These are phyloP conservation scores for Frankliniella intonsa DNA, from an alignment of 2,888 invertebrate species.

Conservation along the genomic window DNA sequence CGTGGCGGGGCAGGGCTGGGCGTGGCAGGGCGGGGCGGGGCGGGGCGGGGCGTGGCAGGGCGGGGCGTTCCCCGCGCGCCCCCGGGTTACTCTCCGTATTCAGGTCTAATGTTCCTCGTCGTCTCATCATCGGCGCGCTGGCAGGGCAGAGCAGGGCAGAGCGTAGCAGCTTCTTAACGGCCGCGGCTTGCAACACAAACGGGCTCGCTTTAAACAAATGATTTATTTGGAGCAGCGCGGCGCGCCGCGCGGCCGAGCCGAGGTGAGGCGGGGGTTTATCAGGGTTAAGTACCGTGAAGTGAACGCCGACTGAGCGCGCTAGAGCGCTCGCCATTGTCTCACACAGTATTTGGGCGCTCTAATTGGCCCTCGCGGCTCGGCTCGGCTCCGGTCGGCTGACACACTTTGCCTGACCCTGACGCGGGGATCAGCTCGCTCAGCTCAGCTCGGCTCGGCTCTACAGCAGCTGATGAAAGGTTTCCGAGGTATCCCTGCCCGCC, in stretches of 20 bases:
- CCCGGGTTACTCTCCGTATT: too few species aligned
- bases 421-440: neutral
- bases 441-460: neutral
- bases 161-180: neutral
- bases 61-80: too few species aligned
- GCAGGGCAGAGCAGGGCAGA: too few species aligned
- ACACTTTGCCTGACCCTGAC: neutral
- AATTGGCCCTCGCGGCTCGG: neutral
- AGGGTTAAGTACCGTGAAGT: neutral
- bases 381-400: neutral
- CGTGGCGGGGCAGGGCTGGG: neutral
- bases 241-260: neutral
- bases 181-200: too few species aligned
- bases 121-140: too few species aligned
- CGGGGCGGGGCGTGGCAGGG: neutral
- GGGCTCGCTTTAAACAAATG: too few species aligned
- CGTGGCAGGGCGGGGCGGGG: neutral
- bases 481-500: too few species aligned
- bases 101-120: too few species aligned
- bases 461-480: neutral
- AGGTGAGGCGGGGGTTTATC: neutral
- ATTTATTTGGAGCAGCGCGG: neutral
- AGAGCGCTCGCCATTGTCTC: constrained; percentile 1
- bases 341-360: constrained; percentile 9
- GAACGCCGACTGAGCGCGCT: neutral